These are phyloP conservation scores for Aleadryas rufinucha DNA, from an alignment of 2,113 vertebrate species.

Conservation along the genomic window DNA sequence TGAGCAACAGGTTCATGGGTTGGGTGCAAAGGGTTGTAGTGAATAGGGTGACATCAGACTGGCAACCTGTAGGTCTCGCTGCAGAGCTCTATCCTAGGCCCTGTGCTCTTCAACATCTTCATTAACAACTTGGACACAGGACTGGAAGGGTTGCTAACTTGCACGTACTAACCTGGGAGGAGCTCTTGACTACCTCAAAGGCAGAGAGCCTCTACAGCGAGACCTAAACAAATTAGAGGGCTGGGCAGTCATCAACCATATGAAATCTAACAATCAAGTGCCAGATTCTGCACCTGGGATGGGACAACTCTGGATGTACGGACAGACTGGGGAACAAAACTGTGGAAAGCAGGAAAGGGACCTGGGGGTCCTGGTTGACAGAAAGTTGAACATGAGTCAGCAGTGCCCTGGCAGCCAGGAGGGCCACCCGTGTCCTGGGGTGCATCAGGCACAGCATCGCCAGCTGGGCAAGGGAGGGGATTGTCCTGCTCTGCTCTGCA, in stretches of 20 bases:
- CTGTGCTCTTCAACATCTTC: background rate
- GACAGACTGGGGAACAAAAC: background rate
- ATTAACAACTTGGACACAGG: accelerated
- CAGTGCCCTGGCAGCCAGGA: background rate
- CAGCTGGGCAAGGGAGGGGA: background rate
- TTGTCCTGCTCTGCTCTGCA: background rate
- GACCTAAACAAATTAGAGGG: background rate
- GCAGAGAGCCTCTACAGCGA: accelerated
- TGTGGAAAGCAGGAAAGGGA: background rate
- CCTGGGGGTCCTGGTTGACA: accelerated
- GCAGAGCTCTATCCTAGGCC: background rate
- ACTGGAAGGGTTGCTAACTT: background rate
- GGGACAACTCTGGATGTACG: background rate
- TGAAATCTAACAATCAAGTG: background rate
- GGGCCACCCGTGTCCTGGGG: accelerated
- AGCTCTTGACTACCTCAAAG: background rate
- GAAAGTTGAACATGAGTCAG: background rate
- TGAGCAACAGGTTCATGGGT: background rate
- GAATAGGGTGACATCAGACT: background rate
- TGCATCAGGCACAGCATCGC: accelerated
- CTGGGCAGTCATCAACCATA: background rate
- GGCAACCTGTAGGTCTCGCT: too few species aligned
- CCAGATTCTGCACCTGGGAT: background rate
- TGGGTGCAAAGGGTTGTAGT: accelerated
- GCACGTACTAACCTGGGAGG: background rate